A percentile compares a stretch with the other conserved stretches of the same genome.
These are phyloP conservation scores for Idaea straminata DNA, from an alignment of 2,888 invertebrate genomes.

Conservation along the genomic window DNA sequence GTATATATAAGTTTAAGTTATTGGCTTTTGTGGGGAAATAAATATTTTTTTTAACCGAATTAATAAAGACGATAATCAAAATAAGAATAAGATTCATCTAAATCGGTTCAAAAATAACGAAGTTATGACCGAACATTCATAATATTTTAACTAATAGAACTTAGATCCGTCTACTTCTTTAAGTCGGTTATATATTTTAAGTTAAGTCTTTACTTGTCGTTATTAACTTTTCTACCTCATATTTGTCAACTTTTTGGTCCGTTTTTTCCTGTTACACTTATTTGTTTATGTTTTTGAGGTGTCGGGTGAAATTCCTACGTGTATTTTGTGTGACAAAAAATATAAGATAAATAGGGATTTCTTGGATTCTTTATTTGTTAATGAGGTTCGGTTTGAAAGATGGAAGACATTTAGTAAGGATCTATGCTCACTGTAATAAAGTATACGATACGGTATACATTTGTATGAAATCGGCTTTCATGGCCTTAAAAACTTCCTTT, in stretches of 20 bases:
- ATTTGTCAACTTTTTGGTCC: conserved; percentile 55
- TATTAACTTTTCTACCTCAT: conserved; percentile 30
- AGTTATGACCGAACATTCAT: no score
- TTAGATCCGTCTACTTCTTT: no score
- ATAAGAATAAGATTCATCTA: no score
- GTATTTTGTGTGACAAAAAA: conserved; percentile 18
- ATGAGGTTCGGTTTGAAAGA: not conserved
- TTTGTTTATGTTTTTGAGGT: conserved; percentile 39
- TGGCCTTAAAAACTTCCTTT: no score
- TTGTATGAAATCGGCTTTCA: not conserved
- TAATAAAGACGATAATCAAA: no score
- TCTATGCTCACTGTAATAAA: not conserved
- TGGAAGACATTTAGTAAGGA: not conserved
- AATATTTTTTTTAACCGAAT: no score
- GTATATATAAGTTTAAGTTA: no score
- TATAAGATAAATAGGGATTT: conserved; percentile 11
- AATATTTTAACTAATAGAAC: no score
- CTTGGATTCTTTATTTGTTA: not conserved
- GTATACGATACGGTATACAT: not conserved
- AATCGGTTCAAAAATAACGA: no score
- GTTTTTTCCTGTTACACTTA: conserved; percentile 28
- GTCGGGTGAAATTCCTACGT: conserved; percentile 8
- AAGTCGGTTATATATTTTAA: not conserved
- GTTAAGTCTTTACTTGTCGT: not conserved
- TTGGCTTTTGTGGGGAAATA: no score